Evolutionary conservation across 2,888 invertebrate species (phyloP), one percentile per base, ranked within the genome.

Genomic region (Girardia tigrina): DNA sequence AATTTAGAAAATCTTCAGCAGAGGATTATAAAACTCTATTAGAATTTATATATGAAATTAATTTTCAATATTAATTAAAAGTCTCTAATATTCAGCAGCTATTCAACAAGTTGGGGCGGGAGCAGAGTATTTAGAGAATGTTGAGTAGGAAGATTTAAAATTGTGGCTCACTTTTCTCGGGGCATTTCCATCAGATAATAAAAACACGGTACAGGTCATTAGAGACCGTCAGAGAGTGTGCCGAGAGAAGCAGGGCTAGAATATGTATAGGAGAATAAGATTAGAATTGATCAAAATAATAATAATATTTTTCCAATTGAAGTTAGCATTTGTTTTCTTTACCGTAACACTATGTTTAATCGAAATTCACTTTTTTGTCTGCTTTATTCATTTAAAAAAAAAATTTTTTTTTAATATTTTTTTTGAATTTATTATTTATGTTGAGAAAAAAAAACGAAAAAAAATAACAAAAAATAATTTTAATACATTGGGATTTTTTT

Each of bases 21-120:
- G 56, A 56, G 56, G 56, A 56, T 56, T 56, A 56, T 56, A 56
- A 56, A 56, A 56, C 56, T 56, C 56, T 56, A 56, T 56, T 56
- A 56, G 56, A 56, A 56, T 56, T 56, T 56, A 56, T 56, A 56
- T 56, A 56, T 56, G 23, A 56, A 56, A 56, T 56, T 56, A 56
- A 56, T 56, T 56, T 56, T 56, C 56, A 56, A 56, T 56, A 56
- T 56, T 56, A 56, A 56, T 56, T 56, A 56, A 56, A 56, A 56
- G 56, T 56, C 56, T 56, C 56, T 56, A 20, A 56, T 56, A 56
- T 56, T 56, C 56, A 8, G n/a, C 56, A 56, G 56, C 56, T 56
- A 56, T 56, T 56, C 8, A 56, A 56, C 56, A 56, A n/a, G 56
- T 56, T 56, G 56, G 56, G 56, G 56, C 56, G 56, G 56, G 56